Evolutionary conservation across 1,140 invertebrate species (phyloP), one percentile per base, ranked within the genome.

Genomic region (Drosophila setifemur): DNA sequence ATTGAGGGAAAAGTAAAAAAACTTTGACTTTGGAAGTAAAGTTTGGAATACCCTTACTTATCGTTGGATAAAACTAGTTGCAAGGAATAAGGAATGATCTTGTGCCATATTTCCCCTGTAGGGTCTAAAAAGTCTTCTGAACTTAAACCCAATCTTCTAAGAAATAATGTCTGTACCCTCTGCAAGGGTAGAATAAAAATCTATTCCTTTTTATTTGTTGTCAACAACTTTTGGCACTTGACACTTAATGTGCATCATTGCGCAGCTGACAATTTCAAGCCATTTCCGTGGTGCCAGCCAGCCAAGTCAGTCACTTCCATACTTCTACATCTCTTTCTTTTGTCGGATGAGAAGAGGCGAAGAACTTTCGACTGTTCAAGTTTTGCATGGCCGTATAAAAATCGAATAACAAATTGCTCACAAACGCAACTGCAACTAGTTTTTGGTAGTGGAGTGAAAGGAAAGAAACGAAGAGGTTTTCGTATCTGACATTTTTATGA

Each of bases 221-320:
- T 85, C 79, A 86, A 75, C 71, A 86, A 85, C 74, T 86, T 85
- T 79, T 85, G 74, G 70, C 70, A 85, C 81, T 86, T 86, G 81
- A 86, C 79, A 86, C 75, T 85, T 86, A 85, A 85, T 85, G 79
- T 85, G 79, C 79, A 85, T 85, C 79, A 86, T 81, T 86, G 79
- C 79, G 79, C 79, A 79, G 74, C 79, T 85, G 81, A 85, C 79
- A 85, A 86, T 85, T 86, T 75, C 79, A 79, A 79, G 79, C 79
- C 76, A 85, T 79, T 85, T 85, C 81, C 79, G 74, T 81, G 76
- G 64, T 79, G 81, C 57, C 78, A 83, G 49, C 55, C 71, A 75
- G 23, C 23, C 23, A 2, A 9, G 45, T 49, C 43, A 76, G 73
- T 68, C 58, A 71, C 49, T 60, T 40, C 31, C 8, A 7, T 37